Conservation (phyloP, 1,140 invertebrate species). For the Homarus americanus region DNA sequence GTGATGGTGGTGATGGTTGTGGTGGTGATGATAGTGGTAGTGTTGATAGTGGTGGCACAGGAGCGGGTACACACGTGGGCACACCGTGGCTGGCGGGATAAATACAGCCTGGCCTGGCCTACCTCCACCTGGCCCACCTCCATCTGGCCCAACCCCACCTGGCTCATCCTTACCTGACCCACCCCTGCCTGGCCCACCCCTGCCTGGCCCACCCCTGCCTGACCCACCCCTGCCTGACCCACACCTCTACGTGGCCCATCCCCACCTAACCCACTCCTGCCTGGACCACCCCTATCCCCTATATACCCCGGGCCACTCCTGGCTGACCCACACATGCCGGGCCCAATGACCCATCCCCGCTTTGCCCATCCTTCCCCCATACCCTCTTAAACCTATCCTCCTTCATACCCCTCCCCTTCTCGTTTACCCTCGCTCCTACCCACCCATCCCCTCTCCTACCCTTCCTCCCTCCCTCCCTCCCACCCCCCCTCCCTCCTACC, state of each 20-base stretch:
- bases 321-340: background rate
- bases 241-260: background rate
- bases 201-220: background rate
- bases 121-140: background rate
- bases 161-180: background rate
- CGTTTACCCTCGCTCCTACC: background rate
- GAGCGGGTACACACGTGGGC: conserved; percentile 10
- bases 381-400: no score
- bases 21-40: no score
- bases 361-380: no score
- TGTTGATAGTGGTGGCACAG: no score
- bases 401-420: no score
- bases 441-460: no score
- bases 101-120: conserved; percentile 21
- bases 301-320: background rate
- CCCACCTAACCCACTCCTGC: background rate
- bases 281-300: background rate
- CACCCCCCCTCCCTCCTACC: no score
- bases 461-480: no score
- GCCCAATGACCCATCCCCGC: background rate
- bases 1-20: no score
- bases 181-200: background rate
- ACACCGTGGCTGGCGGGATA: conserved; percentile 3
- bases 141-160: no score
- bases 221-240: background rate